Conservation (phyloP, 2,888 invertebrate genomes). For the Antheraea yamamai region DNA sequence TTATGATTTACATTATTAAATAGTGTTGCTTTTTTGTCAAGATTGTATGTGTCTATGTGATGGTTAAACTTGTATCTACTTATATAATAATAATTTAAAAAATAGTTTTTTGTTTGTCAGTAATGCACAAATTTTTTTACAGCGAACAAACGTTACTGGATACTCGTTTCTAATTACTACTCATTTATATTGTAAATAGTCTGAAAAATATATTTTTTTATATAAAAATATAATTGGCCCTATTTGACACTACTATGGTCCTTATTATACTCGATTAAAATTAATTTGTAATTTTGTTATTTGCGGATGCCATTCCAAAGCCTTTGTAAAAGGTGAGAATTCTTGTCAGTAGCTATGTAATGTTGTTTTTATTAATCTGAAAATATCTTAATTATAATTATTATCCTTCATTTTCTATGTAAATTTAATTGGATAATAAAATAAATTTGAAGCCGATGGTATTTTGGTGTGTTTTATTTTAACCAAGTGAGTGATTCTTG, state of each 20-base stretch:
- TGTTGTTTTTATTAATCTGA: slow-evolving; percentile 64
- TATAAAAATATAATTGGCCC: slow-evolving; percentile 1
- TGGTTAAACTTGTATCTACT: slow-evolving; percentile 23
- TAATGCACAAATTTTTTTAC: slow-evolving; percentile 1
- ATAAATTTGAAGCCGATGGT: slow-evolving; percentile 46
- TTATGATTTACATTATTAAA: background rate
- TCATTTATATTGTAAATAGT: background rate
- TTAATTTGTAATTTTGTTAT: slow-evolving; percentile 24
- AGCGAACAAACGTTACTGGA: background rate
- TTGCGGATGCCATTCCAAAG: slow-evolving; percentile 77
- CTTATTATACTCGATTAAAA: background rate
- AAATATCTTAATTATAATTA: slow-evolving; percentile 60
- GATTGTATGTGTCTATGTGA: slow-evolving; percentile 48
- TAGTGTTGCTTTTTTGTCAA: slow-evolving; percentile 42
- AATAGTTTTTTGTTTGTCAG: background rate
- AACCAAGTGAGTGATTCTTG: background rate
- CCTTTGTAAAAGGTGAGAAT: slow-evolving; percentile 77
- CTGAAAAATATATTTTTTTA: background rate
- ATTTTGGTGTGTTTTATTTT: slow-evolving; percentile 26
- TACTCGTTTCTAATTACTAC: background rate
- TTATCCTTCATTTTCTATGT: slow-evolving; percentile 69
- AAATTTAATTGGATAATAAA: slow-evolving; percentile 76
- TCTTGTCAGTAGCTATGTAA: slow-evolving; percentile 79
- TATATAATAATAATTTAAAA: background rate
- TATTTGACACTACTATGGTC: background rate